These are phyloP conservation scores for Phaenicophaeus curvirostris DNA, from an alignment of 2,797 vertebrate species.

Conservation along the genomic window DNA sequence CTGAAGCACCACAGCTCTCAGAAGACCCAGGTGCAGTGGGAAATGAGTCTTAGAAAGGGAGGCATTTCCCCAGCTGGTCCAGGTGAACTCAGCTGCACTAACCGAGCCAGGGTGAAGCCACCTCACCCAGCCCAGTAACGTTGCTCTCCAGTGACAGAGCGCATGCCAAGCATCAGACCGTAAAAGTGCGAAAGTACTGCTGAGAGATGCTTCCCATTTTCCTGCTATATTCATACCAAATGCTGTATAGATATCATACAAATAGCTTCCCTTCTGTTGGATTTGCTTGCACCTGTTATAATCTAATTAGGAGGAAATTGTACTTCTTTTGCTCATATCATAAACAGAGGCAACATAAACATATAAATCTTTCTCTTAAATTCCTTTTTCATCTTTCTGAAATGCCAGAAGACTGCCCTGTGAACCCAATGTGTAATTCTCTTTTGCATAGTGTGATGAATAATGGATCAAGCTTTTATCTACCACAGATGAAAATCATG, in stretches of 20 bases:
- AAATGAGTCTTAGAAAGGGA: not conserved
- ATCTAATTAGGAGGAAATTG: constrained; percentile 50
- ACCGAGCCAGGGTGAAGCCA: not conserved
- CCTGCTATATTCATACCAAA: not conserved
- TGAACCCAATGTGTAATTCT: constrained; percentile 27
- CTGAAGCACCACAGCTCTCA: not conserved
- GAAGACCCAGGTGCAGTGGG: not conserved
- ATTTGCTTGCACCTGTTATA: constrained; percentile 37
- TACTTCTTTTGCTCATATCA: constrained; percentile 21
- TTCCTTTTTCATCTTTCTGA: constrained; percentile 12
- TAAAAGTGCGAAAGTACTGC: not conserved
- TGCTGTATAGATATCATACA: not conserved
- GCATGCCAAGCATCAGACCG: not conserved
- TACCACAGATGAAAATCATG: constrained; percentile 68
- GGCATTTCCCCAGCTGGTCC: not conserved
- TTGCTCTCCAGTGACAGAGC: accelerated
- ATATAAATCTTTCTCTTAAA: constrained; percentile 39
- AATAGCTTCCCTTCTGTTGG: not conserved
- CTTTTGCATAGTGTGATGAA: constrained; percentile 38
- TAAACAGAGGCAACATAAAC: constrained; percentile 32
- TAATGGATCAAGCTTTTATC: constrained; percentile 53
- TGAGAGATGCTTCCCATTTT: not conserved
- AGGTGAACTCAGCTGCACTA: not conserved
- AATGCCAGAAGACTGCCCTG: constrained; percentile 31
- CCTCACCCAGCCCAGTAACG: not conserved